Evolutionary conservation across 2,888 invertebrate species (phyloP).

Genomic region (Ceriagrion tenellum): DNA sequence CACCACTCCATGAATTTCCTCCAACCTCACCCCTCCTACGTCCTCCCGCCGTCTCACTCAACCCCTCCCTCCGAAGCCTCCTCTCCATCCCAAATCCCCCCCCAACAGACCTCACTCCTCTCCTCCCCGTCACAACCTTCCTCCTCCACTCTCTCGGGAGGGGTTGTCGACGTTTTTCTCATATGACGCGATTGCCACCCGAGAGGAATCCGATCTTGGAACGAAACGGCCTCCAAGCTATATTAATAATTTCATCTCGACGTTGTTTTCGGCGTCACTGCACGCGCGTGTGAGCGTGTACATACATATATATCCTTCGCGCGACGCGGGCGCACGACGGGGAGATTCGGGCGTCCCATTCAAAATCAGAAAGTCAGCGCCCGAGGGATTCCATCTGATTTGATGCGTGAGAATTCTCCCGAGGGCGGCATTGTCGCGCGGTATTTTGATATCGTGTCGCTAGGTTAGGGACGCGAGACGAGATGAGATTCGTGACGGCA

Average conservation of each 20-base stretch:
- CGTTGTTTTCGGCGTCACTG: not conserved
- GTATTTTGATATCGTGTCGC: not conserved
- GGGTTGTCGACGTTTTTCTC: not conserved
- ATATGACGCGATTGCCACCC: not conserved
- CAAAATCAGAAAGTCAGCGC: not conserved
- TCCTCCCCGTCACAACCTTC: too few relatives aligned
- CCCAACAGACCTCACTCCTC: too few relatives aligned
- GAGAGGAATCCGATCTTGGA: not conserved
- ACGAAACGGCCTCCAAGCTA: not conserved
- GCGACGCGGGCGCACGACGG: not conserved
- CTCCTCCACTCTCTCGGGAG: not conserved
- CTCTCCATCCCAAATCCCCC: too few relatives aligned
- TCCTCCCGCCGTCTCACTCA: too few relatives aligned
- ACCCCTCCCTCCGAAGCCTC: too few relatives aligned
- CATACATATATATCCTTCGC: not conserved
- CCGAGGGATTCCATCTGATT: not conserved
- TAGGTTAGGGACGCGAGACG: not conserved
- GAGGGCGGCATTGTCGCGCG: not conserved
- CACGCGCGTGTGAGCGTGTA: not conserved
- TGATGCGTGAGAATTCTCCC: not conserved
- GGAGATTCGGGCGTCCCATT: not conserved
- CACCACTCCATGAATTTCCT: too few relatives aligned
- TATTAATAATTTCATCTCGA: constrained; percentile 19
- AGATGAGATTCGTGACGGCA: not conserved
- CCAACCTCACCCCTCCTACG: not conserved